Conservation (phyloP, 2,113 vertebrate species). For the Oncorhynchus tshawytscha region DNA sequence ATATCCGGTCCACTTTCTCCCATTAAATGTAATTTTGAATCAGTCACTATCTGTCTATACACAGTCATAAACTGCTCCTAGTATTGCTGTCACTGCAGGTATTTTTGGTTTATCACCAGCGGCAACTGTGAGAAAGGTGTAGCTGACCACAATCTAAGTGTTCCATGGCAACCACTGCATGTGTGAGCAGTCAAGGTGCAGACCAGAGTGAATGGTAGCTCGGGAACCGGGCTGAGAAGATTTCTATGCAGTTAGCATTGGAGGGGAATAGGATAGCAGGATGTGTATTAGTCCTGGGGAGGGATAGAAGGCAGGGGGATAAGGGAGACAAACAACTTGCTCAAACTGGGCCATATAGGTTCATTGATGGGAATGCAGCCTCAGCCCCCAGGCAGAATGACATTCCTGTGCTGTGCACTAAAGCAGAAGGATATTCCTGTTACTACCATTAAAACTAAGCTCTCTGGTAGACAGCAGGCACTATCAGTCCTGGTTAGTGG, state of each 20-base stretch:
- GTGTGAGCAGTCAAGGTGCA: constrained; percentile 25
- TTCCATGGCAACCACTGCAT: constrained; percentile 40
- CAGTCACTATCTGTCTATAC: no score
- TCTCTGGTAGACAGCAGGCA: not conserved
- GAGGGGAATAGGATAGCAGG: constrained; percentile 10
- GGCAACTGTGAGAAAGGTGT: constrained; percentile 20
- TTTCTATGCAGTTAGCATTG: not conserved
- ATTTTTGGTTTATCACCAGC: constrained; percentile 21
- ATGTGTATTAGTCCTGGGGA: constrained; percentile 5
- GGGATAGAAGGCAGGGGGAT: not conserved
- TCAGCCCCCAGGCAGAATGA: constrained; percentile 5
- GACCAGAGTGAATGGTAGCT: constrained; percentile 25
- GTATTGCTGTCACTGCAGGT: not conserved
- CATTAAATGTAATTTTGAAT: not conserved
- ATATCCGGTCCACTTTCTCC: no score
- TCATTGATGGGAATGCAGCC: constrained; percentile 13
- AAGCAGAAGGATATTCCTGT: not conserved
- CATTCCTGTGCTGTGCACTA: not conserved
- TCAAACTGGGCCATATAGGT: constrained; percentile 1
- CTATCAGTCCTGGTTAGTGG: not conserved
- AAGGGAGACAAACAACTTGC: not conserved
- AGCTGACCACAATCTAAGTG: no score
- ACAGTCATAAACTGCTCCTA: not conserved
- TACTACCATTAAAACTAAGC: not conserved
- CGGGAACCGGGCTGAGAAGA: not conserved